Base-by-base conservation (phyloP, 2,113 vertebrate genomes). In the Odocoileus hemionus region DNA sequence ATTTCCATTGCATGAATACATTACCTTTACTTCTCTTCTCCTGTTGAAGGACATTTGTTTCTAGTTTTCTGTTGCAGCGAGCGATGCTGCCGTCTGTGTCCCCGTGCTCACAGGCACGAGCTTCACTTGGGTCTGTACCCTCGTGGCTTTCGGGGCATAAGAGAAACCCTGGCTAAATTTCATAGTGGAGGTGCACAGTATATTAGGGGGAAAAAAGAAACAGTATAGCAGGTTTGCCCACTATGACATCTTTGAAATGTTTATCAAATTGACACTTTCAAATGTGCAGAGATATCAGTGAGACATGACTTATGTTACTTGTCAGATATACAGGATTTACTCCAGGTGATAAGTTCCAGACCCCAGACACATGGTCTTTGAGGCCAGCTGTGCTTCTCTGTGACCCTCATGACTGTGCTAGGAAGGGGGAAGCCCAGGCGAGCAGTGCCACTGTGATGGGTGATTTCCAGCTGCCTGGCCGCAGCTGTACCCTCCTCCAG, bases 391-490 rank as follows among this genome's bases (percentile, higher is more conserved):
- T 21, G 15, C 39, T 1, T 50, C 30, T 70, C 47, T 4, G 9
- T 47, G 78, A 50, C 93, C 11, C 2, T 45, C 13, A 30, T n/a
- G 10, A 0, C 80, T 7, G 11, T 19, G 52, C 58, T 19, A 1
- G n/a, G n/a, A 70, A 43, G 30, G 11, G n/a, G 1, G 15, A 64
- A 8, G 25, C 54, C 52, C 12, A 2, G 30, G 74, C 2, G 0
- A 11, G 30, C 7, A 1, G 45, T 3, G 47, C 64, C 39, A 5
- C 25, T 19, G 5, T 45, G 83, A 26, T 0, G n/a, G 39, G 6
- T 0, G 21, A 25, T 50, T 28, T 17, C 30, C 17, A 5, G 36
- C 87, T 30, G 26, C 76, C 60, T 12, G 15, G 45, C 25, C 1
- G 1, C 47, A 17, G 17, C 45, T 47, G 25, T 12, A 36, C 0